Evolutionary conservation across 1,140 invertebrate species (phyloP).

Genomic region (Heliconius nattereri): DNA sequence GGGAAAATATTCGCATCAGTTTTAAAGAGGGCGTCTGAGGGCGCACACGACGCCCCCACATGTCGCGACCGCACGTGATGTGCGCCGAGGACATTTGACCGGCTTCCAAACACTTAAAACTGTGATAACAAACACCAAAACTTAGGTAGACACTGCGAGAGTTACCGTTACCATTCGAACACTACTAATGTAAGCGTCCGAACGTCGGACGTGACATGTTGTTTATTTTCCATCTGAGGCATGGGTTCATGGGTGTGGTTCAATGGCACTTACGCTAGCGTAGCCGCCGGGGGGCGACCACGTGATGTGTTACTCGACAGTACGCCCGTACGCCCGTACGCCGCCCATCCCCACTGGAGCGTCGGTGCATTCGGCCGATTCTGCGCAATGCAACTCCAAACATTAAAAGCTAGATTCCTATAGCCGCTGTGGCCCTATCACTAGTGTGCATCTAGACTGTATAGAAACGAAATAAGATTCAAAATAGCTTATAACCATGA

Average conservation of each 20-base stretch:
- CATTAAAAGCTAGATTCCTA: conserved; percentile 32
- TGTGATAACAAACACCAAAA: conserved; percentile 73
- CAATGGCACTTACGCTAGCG: conserved; percentile 49
- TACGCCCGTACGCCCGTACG: conserved; percentile 28
- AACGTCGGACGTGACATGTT: conserved; percentile 26
- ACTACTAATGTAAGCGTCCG: neutral
- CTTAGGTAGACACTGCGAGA: conserved; percentile 39
- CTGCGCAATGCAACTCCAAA: conserved; percentile 44
- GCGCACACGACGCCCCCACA: conserved; percentile 63
- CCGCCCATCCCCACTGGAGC: conserved; percentile 42
- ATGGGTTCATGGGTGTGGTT: conserved; percentile 67
- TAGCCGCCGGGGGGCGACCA: conserved; percentile 46
- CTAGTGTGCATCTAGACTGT: neutral
- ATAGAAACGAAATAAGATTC: neutral
- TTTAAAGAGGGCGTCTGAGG: conserved; percentile 65
- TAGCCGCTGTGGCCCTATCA: neutral
- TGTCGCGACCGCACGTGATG: conserved; percentile 50
- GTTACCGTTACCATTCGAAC: neutral
- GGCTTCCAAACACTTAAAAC: conserved; percentile 54
- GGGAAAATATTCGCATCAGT: conserved; percentile 68
- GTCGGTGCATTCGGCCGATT: conserved; percentile 49
- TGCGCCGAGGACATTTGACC: conserved; percentile 52
- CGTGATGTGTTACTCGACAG: conserved; percentile 56
- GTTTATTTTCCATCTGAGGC: conserved; percentile 46
- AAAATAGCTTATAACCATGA: neutral